phyloP scores from a whole-genome alignment of 2,797 vertebrate species.

The Hydrolagus colliei region DNA sequence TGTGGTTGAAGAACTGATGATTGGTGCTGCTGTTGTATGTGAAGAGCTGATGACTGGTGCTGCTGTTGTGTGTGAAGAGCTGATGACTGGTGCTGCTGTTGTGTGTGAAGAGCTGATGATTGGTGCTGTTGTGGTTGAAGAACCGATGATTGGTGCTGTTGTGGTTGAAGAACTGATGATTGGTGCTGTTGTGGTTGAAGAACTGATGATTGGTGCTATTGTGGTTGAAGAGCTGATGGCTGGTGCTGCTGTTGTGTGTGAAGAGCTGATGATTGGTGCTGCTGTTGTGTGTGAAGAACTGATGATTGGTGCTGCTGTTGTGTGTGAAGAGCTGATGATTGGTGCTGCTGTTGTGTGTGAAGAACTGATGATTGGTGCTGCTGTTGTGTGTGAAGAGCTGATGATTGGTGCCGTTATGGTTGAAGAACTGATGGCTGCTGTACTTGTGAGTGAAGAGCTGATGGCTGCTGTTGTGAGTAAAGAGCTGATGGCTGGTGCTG shows the following conservation, averaged over 20 bases:
- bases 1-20: not conserved
- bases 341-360: too few species aligned
- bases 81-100: not conserved
- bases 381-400: not conserved
- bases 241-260: not conserved
- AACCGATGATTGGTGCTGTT: not conserved
- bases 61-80: not conserved
- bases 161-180: not conserved
- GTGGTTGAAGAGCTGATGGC: not conserved
- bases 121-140: not conserved
- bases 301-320: not conserved
- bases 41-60: not conserved
- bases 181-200: not conserved
- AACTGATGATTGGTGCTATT: not conserved
- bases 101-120: not conserved
- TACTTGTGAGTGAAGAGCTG: too few species aligned
- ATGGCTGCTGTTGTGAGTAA: too few species aligned
- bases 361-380: not conserved
- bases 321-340: not conserved
- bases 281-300: not conserved
- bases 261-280: not conserved
- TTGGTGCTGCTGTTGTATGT: not conserved
- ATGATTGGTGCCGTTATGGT: accelerated
- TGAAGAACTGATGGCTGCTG: too few species aligned
- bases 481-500: too few species aligned